Conservation (phyloP, 2,113 vertebrate genomes). For the Centropus unirufus region DNA sequence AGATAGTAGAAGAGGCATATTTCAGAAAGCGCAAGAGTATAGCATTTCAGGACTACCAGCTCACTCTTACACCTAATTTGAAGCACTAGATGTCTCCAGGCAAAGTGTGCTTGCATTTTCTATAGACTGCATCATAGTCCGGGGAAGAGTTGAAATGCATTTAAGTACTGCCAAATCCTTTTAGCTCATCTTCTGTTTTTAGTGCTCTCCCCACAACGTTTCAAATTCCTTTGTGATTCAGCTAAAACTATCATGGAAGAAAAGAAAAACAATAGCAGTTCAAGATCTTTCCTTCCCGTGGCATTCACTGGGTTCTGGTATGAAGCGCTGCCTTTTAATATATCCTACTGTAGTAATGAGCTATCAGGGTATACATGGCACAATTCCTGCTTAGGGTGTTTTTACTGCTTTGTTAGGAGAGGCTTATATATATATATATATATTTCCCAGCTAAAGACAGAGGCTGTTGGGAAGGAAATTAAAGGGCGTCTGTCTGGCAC, state of each 20-base stretch:
- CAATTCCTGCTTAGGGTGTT: background rate
- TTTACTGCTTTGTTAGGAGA: background rate
- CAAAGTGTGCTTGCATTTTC: slow-evolving; percentile 45
- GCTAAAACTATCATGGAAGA: slow-evolving; percentile 22
- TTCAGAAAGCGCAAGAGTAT: background rate
- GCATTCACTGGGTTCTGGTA: background rate
- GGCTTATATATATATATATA: accelerated
- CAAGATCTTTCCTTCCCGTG: background rate
- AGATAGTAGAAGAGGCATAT: background rate
- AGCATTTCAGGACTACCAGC: slow-evolving; percentile 25
- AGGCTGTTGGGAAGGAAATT: background rate
- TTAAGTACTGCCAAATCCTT: slow-evolving; percentile 33
- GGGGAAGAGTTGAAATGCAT: slow-evolving; percentile 12
- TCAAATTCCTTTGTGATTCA: slow-evolving; percentile 49
- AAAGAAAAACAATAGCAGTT: background rate
- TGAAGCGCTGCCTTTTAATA: background rate
- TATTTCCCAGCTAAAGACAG: background rate
- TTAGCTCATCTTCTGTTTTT: slow-evolving; percentile 44
- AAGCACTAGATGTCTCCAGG: slow-evolving; percentile 21
- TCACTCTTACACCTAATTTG: slow-evolving; percentile 31
- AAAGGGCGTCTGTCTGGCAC: background rate
- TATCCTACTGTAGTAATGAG: background rate
- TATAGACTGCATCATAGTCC: slow-evolving; percentile 35
- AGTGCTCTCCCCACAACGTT: slow-evolving; percentile 13
- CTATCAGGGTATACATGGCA: background rate